Evolutionary conservation across 2,113 vertebrate genomes (phyloP), one percentile per base, ranked within the genome.

Genomic region (Struthio camelus): DNA sequence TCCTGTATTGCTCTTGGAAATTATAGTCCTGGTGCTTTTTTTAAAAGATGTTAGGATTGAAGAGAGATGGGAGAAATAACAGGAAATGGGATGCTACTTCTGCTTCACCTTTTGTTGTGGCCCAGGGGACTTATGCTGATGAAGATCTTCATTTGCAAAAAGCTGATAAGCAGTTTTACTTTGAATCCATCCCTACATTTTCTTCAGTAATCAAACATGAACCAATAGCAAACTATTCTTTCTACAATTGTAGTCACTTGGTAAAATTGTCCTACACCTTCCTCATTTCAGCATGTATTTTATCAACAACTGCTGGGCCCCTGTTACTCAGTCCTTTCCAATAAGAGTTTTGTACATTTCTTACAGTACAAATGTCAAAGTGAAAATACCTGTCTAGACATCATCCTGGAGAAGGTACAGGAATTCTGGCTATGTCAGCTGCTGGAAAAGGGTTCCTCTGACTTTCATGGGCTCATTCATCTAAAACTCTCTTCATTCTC

Each of bases 1-100:
- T 76, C 25, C 1, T 46, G 42, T 65, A 14, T 32, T 64, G 10
- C 3, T 70, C 10, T 86, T 77, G 9, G 6, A 46, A 90, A 6
- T 19, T 44, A 2, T 34, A 5, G 3, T 51, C 14, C 3, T 13
- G 16, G 13, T 40, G 8, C 0, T 12, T 42, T 38, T 10, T 19
- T 40, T 46, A 6, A 32, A 32, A 19, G 4, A 7, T 34, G 2
- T 48, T 61, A 69, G 15, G 23, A 80, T 5, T 51, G 14, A 76
- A 91, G 8, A 18, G 17, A 82, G 16, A 58, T 19, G 46, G 13
- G 56, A 58, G 30, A 34, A 56, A 32, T 56, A 56, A 10, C 6
- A 48, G 28, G 22, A 79, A 11, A 51, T 27, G 14, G 5, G 9
- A 54, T n/a, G 3, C 5, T 2, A 25, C 6, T 66, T 85, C n/a